Percentiles rank a stretch among this genome's conserved stretches.
Conservation (phyloP, 2,888 invertebrate species). For the Cryptocephalus primarius region DNA sequence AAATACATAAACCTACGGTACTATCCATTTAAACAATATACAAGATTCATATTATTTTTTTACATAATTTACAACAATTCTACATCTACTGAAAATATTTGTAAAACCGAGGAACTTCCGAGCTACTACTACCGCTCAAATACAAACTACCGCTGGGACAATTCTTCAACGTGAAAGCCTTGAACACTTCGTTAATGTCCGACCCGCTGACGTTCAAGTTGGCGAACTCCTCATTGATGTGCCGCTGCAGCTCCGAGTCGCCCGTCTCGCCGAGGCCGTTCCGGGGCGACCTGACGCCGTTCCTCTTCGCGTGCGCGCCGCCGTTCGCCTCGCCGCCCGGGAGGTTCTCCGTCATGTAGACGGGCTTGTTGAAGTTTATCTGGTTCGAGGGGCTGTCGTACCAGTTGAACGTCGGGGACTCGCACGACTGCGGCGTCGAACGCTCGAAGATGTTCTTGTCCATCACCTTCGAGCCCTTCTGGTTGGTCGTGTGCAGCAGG, state of each 20-base stretch:
- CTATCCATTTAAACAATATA: too few relatives aligned
- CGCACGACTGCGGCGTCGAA: constrained; percentile 21
- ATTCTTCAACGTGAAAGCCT: constrained; percentile 30
- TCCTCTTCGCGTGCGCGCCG: neutral
- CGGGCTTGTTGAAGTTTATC: constrained; percentile 31
- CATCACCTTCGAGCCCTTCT: constrained; percentile 20
- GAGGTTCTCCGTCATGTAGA: constrained; percentile 27
- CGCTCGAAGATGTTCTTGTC: constrained; percentile 21
- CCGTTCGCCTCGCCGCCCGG: constrained; percentile 6
- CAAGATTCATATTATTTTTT: too few relatives aligned
- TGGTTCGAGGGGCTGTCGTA: constrained; percentile 31
- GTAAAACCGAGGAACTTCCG: constrained; percentile 38
- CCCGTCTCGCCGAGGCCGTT: constrained; percentile 7
- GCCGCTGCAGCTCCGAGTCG: constrained; percentile 25
- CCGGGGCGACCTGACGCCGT: neutral
- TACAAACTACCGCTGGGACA: constrained; percentile 19
- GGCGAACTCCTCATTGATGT: constrained; percentile 31
- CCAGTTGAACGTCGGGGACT: constrained; percentile 29
- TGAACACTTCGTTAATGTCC: constrained; percentile 24
- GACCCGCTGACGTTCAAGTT: constrained; percentile 25
- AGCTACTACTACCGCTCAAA: constrained; percentile 31
- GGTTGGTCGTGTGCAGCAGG: constrained; percentile 26
- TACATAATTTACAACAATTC: too few relatives aligned
- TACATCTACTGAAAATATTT: constrained; percentile 43
- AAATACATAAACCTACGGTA: too few relatives aligned